Conservation (phyloP, 2,888 invertebrate species). For the Drosophila borealis region DNA sequence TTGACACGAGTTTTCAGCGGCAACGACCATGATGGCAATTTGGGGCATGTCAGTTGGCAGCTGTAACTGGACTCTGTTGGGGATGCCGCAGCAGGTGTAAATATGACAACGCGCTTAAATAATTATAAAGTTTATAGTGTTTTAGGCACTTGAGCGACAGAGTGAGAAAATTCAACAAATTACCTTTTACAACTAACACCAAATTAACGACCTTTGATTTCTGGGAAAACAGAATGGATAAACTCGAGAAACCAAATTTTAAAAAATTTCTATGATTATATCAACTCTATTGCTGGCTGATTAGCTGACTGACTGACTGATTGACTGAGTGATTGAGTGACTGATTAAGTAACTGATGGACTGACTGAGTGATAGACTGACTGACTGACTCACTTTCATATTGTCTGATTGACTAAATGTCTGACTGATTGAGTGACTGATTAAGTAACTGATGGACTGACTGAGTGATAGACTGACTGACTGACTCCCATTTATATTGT, state of each 20-base stretch:
- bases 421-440: too few relatives aligned
- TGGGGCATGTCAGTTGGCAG: conserved; percentile 20
- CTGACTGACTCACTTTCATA: too few relatives aligned
- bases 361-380: too few relatives aligned
- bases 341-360: too few relatives aligned
- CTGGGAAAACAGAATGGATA: not conserved
- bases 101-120: conserved; percentile 28
- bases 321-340: too few relatives aligned
- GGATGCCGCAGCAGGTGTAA: conserved; percentile 42
- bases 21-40: conserved; percentile 18
- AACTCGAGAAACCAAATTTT: not conserved
- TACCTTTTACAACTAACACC: conserved; percentile 5
- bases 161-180: not conserved
- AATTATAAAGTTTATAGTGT: conserved; percentile 20
- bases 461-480: too few relatives aligned
- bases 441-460: too few relatives aligned
- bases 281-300: too few relatives aligned
- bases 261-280: too few relatives aligned
- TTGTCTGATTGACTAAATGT: too few relatives aligned
- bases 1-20: conserved; percentile 40
- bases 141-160: not conserved
- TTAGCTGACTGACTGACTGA: too few relatives aligned
- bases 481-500: too few relatives aligned
- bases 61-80: conserved; percentile 20
- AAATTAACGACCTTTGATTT: conserved; percentile 3